Evolutionary conservation across 2,113 vertebrate genomes (phyloP).

Genomic region (Tetrax tetrax): DNA sequence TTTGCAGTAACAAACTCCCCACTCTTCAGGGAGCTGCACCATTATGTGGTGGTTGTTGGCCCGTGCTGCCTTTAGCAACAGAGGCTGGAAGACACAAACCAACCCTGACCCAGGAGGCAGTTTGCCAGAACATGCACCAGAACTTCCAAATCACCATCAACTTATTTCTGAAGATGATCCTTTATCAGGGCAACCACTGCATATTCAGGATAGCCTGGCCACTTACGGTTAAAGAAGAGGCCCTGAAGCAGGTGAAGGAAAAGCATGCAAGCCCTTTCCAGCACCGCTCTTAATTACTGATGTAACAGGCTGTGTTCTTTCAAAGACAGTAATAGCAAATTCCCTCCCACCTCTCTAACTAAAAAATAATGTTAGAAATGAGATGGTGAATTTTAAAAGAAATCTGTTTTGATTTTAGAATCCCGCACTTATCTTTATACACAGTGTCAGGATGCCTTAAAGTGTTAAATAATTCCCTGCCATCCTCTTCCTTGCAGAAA

Average conservation of each 20-base stretch:
- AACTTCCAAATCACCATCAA: neutral
- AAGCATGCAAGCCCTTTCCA: neutral
- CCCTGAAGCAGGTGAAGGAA: neutral
- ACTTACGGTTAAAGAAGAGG: neutral
- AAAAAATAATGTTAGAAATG: constrained; percentile 39
- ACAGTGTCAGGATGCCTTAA: neutral
- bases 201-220: neutral
- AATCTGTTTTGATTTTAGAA: constrained; percentile 49
- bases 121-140: neutral
- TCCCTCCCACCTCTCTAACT: constrained; percentile 7
- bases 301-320: constrained; percentile 25
- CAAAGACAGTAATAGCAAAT: constrained; percentile 26
- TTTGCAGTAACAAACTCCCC: neutral
- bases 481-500: constrained; percentile 24
- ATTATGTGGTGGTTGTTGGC: accelerated
- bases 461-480: constrained; percentile 29
- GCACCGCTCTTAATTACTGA: neutral
- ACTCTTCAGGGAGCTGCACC: neutral
- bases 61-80: neutral
- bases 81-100: neutral
- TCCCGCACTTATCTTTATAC: constrained; percentile 15
- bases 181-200: neutral
- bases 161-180: neutral
- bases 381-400: constrained; percentile 11
- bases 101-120: neutral